A percentile compares a stretch with the other conserved stretches of the same genome.
Evolutionary conservation across 2,888 invertebrate genomes (phyloP).

Genomic region (Abrostola tripartita): DNA sequence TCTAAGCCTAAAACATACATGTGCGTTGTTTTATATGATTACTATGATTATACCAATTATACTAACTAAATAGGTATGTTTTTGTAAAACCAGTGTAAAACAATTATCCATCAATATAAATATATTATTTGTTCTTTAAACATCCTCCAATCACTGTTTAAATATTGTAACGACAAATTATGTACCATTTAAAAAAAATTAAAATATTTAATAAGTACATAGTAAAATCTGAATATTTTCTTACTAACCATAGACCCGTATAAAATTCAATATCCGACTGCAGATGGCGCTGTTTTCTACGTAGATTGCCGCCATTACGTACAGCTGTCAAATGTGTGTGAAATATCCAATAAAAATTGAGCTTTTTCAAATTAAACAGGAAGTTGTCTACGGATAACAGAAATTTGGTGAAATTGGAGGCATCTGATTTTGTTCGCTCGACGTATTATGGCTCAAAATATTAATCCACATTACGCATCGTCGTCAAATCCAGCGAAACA

Average conservation of each 20-base stretch:
- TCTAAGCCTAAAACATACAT: too few relatives aligned
- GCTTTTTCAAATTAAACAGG: slow-evolving; percentile 86
- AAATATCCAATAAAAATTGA: slow-evolving; percentile 83
- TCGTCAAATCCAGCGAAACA: slow-evolving; percentile 93
- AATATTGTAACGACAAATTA: too few relatives aligned
- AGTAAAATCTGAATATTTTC: background rate
- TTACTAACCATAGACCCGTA: slow-evolving; percentile 2
- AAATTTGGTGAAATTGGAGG: slow-evolving; percentile 72
- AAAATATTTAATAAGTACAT: too few relatives aligned
- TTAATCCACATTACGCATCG: slow-evolving; percentile 93
- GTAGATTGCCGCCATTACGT: slow-evolving; percentile 79
- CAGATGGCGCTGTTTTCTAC: slow-evolving; percentile 61
- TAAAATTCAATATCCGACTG: slow-evolving; percentile 6
- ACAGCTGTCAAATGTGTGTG: slow-evolving; percentile 77
- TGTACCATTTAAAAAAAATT: too few relatives aligned
- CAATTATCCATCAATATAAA: too few relatives aligned
- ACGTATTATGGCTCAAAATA: slow-evolving; percentile 94
- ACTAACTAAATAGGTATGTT: too few relatives aligned
- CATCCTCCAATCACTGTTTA: too few relatives aligned
- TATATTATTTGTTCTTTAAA: too few relatives aligned
- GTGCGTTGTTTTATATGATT: too few relatives aligned
- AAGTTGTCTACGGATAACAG: slow-evolving; percentile 81
- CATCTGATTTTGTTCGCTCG: slow-evolving; percentile 68
- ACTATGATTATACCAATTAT: too few relatives aligned
- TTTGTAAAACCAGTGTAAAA: too few relatives aligned